Evolutionary conservation across 2,113 vertebrate genomes (phyloP), one percentile per base, ranked within the genome.

Genomic region (Varanus komodoensis): DNA sequence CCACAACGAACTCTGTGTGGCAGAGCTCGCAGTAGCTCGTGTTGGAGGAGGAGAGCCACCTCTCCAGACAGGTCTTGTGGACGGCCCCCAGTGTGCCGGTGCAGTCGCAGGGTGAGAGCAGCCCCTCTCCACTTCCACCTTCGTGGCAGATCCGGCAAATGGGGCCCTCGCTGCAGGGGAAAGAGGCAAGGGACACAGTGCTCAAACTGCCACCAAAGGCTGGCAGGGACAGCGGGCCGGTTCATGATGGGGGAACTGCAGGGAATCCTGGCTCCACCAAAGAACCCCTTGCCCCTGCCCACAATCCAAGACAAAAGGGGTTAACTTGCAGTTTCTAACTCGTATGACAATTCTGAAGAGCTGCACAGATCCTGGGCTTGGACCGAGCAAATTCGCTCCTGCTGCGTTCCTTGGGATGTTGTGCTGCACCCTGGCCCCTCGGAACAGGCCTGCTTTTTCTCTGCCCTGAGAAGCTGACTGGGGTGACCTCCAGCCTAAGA

Each of bases 11-110:
- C 95, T 98, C 98, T 0, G 98, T 98, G 97, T 99, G 99, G 96
- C 99, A 99, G 87, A 99, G 98, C 97, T 99, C 99, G 52, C 99
- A 99, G 97, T 98, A 99, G 97, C 98, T 99, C 94, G 99, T 99
- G 97, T 99, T 99, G 91, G 99, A 99, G 14, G 99, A 99, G 0
- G 99, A 99, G 38, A 99, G 97, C 99, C 99, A 99, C 95, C 97
- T 98, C 96, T 99, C 99, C 96, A 99, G 96, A 94, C 99, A 99
- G 97, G 98, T 99, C 97, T 98, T 98, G 97, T 99, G 99, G 95
- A 99, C 99, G 0, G 98, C 97, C 19, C 99, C 99, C 96, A 99
- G 94, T 0, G 99, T 99, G 90, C 99, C 99, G 0, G 98, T 98
- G 97, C 99, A 99, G 95, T 98, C 97, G 44, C 99, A 99, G 0